A percentile compares a stretch with the other conserved stretches of the same genome.
Conservation (phyloP, 2,888 invertebrate genomes). For the Carpatolechia fugitivella region DNA sequence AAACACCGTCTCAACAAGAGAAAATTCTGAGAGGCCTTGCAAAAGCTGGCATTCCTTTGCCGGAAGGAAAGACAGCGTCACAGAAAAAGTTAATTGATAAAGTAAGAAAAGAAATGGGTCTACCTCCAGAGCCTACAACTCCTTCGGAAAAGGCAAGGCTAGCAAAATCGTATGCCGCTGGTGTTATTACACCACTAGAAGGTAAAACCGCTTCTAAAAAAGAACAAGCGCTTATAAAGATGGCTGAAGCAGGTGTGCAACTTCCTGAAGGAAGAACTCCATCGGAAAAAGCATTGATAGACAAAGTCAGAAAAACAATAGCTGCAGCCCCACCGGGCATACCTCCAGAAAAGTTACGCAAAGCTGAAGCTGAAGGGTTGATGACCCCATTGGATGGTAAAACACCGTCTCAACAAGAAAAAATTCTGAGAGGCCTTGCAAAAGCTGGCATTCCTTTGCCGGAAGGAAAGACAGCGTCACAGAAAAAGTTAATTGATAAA, state of each 20-base stretch:
- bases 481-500: conserved; percentile 33
- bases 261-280: conserved; percentile 36
- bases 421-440: conserved; percentile 21
- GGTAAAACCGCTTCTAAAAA: conserved; percentile 23
- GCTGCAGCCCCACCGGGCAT: conserved; percentile 20
- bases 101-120: conserved; percentile 25
- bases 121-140: conserved; percentile 29
- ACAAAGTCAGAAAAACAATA: conserved; percentile 25
- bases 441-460: conserved; percentile 26
- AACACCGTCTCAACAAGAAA: conserved; percentile 28
- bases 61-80: conserved; percentile 33
- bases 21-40: conserved; percentile 31
- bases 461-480: conserved; percentile 39
- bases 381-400: conserved; percentile 32
- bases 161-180: conserved; percentile 29
- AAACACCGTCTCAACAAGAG: conserved; percentile 32
- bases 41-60: conserved; percentile 28
- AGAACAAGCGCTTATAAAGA: conserved; percentile 15
- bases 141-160: conserved; percentile 23
- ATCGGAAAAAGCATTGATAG: conserved; percentile 35
- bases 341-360: conserved; percentile 3
- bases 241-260: conserved; percentile 38
- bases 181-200: conserved; percentile 25
- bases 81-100: conserved; percentile 29
- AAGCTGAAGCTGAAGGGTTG: conserved; percentile 8